phyloP scores from a whole-genome alignment of 2,113 vertebrate genomes.

The Brienomyrus longianalis region DNA sequence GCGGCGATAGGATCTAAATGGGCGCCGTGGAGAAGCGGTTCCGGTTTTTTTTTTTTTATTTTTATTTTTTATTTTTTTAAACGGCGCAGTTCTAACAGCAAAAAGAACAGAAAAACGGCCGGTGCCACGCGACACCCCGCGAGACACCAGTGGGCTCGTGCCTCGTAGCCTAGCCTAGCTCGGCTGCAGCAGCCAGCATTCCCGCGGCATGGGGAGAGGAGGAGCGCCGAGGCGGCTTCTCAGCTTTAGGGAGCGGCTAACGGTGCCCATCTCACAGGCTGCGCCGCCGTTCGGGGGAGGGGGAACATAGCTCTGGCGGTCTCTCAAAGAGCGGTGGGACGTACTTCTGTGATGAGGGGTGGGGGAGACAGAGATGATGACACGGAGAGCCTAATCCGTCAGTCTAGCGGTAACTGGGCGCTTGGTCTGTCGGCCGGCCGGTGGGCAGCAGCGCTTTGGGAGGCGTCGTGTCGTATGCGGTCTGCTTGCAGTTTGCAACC shows the following conservation, averaged over 20 bases:
- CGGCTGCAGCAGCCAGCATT: not conserved
- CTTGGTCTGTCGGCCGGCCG: not conserved
- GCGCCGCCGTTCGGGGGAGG: not conserved
- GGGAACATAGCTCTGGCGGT: constrained; percentile 7
- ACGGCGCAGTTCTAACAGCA: not conserved
- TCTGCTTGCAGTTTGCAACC: not conserved
- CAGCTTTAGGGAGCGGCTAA: not conserved
- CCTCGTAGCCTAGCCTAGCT: not conserved
- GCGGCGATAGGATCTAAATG: not conserved
- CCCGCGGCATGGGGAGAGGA: not conserved
- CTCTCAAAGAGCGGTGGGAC: constrained; percentile 3
- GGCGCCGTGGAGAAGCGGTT: not conserved
- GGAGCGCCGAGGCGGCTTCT: not conserved
- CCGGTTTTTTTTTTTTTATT: too few relatives aligned
- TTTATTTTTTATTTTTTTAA: not conserved
- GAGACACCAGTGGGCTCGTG: not conserved
- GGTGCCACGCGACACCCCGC: not conserved
- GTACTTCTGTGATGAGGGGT: not conserved
- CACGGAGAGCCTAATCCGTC: constrained; percentile 12
- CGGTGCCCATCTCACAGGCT: not conserved
- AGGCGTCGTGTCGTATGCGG: not conserved
- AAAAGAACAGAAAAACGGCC: not conserved
- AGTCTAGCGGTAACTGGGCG: not conserved
- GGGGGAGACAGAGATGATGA: constrained; percentile 1
- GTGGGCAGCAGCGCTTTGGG: not conserved